These are phyloP conservation scores for Caenorhabditis brenneri DNA, from an alignment of 1,140 invertebrate genomes.

Conservation along the genomic window DNA sequence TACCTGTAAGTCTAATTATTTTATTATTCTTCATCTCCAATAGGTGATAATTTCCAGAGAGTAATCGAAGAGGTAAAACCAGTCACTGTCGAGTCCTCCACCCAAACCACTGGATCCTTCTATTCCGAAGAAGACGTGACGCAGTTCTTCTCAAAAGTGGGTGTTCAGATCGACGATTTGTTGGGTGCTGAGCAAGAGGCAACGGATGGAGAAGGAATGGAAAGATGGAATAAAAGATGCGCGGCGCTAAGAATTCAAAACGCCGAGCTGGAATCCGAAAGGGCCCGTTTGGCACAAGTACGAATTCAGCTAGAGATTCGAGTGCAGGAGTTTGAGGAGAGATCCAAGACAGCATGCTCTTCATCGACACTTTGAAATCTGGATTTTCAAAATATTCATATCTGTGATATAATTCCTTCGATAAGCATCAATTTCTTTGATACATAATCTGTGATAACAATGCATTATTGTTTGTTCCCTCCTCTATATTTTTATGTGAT, in stretches of 20 bases:
- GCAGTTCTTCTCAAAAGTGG: conserved; percentile 30
- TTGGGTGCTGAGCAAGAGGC: conserved; percentile 23
- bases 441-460: neutral
- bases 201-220: conserved; percentile 1
- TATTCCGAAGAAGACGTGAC: conserved; percentile 22
- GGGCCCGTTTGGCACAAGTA: conserved; percentile 54
- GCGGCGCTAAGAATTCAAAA: conserved; percentile 47
- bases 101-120: neutral
- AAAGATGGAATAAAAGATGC: conserved; percentile 42
- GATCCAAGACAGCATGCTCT: conserved; percentile 8
- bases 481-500: too few relatives aligned
- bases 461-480: too few relatives aligned
- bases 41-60: neutral
- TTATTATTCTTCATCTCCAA: neutral
- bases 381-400: neutral
- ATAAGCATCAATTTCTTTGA: neutral
- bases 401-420: neutral
- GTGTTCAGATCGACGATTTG: conserved; percentile 44
- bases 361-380: neutral
- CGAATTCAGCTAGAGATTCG: conserved; percentile 54
- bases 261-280: conserved; percentile 49
- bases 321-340: conserved; percentile 50
- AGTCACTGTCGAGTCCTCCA: neutral
- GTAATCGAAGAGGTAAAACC: conserved; percentile 3
- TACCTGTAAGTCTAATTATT: neutral